Conservation (phyloP, 1,140 invertebrate genomes). For the Panulirus ornatus region DNA sequence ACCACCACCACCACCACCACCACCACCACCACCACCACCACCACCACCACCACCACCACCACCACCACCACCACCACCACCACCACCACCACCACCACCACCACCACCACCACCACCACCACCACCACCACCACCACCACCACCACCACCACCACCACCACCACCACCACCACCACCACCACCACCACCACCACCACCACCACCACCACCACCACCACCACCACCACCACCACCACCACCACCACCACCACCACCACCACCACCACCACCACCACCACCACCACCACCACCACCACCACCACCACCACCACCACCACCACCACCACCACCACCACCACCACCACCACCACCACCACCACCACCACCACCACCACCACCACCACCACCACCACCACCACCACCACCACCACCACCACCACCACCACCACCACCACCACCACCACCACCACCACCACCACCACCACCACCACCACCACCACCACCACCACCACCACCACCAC, state of each 20-base stretch:
- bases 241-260: neutral
- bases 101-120: neutral
- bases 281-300: slow-evolving; percentile 7
- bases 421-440: neutral
- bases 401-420: neutral
- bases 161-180: neutral
- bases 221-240: neutral
- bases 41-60: neutral
- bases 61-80: slow-evolving; percentile 13
- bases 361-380: neutral
- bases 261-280: neutral
- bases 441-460: neutral
- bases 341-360: neutral
- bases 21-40: neutral
- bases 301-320: neutral
- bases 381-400: neutral
- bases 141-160: neutral
- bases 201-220: neutral
- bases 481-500: slow-evolving; percentile 2
- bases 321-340: neutral
- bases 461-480: neutral
- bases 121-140: neutral
- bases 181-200: neutral
- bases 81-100: neutral
- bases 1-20: neutral